Base-by-base conservation (phyloP, 2,797 vertebrate genomes). In the Cirrhinus mrigala region DNA sequence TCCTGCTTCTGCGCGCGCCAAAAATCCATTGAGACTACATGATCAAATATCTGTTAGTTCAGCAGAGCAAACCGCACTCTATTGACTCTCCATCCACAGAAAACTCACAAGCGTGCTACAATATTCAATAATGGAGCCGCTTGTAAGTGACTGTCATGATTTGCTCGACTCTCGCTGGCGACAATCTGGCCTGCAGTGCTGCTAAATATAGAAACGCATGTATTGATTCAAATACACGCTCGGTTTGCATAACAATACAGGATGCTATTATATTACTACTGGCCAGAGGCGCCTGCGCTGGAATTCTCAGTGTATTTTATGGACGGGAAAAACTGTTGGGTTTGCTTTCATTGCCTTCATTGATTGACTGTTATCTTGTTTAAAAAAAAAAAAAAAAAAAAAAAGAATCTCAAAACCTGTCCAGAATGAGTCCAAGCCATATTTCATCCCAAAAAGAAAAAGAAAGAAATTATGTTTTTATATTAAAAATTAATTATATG, bases 161-260 rank as follows among this genome's bases (percentile, higher is more conserved):
- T 87, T 81, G 24, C 52, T 82, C 74, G 29, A 48, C 77, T 78
- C 82, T 83, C 56, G 9, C 50, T 87, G 86, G 73, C 56, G 64
- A 86, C 85, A 76, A 78, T 86, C 74, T 12, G 85, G 73, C 82
- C 85, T 86, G 88, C 81, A 84, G 88, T 80, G 81, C 58, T 48
- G 87, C 81, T 89, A 89, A 89, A 90, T 88, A 89, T 89, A 90
- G 88, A 84, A 84, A 52, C 40, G 18, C 24, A 58, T 22, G 75
- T 84, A 89, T 90, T 85, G 88, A 89, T 87, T 84, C 83, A 75
- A 64, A 86, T 79, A 88, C 60, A 84, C 44, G 22, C 74, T 85
- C 58, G 78, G n/a, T 88, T 90, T 89, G 85, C 89, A 90, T 90
- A 88, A 90, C 78, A 82, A 87, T 74, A 87, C 75, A 82, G 81